Evolutionary conservation across 2,797 vertebrate species (phyloP).

Genomic region (Hirundo rustica): DNA sequence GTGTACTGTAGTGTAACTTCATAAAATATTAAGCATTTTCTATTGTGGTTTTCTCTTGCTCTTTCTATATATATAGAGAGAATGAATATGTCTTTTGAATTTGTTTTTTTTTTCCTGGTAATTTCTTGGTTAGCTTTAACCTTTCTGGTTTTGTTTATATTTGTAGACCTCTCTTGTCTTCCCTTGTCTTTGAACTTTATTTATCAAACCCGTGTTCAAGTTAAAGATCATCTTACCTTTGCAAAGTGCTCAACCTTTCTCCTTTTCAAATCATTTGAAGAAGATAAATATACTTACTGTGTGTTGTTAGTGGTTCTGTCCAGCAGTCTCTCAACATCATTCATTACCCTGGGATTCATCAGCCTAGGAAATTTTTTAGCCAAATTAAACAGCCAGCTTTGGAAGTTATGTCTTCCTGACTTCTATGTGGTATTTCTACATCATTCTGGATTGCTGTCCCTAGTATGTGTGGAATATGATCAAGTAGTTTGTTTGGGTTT

Average conservation of each 20-base stretch:
- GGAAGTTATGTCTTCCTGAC: not conserved
- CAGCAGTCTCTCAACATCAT: not conserved
- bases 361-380: not conserved
- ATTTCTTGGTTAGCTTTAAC: not conserved
- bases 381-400: not conserved
- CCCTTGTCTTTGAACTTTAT: not conserved
- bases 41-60: not conserved
- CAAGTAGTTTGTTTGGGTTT: not conserved
- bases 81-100: not conserved
- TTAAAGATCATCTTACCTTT: not conserved
- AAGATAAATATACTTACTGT: not conserved
- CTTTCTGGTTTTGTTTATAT: not conserved
- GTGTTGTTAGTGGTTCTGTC: not conserved
- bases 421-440: not conserved
- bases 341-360: not conserved
- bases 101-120: not conserved
- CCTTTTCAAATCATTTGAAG: not conserved
- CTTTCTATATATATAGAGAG: not conserved
- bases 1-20: not conserved
- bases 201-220: not conserved
- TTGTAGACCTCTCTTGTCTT: not conserved
- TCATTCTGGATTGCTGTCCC: not conserved
- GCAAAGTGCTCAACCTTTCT: not conserved
- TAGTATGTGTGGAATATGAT: not conserved
- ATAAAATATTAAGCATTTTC: not conserved